Conservation (phyloP, 1,140 invertebrate species). For the Drosophila paulistorum region DNA sequence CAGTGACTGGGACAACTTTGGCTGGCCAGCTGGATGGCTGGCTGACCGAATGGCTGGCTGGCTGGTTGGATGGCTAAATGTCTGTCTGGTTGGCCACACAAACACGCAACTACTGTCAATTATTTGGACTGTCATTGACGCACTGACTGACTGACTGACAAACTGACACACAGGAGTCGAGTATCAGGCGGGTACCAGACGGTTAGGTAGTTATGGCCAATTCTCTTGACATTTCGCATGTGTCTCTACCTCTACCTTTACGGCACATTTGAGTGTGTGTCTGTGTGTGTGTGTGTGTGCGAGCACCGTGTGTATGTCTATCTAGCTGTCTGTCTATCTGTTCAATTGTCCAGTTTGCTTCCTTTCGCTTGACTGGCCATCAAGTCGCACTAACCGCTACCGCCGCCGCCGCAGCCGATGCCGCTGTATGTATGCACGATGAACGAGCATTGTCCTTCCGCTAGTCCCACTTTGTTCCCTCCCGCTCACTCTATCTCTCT, state of each 20-base stretch:
- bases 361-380: conserved; percentile 66
- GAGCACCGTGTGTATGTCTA: conserved; percentile 23
- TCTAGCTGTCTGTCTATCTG: conserved; percentile 20
- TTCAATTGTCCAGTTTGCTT: conserved; percentile 41
- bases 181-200: conserved; percentile 13
- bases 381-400: conserved; percentile 70
- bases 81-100: conserved; percentile 77
- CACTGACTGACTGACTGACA: conserved; percentile 66
- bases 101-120: conserved; percentile 82
- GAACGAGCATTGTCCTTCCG: conserved; percentile 17
- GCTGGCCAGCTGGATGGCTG: conserved; percentile 48
- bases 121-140: conserved; percentile 80
- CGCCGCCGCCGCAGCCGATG: conserved; percentile 38
- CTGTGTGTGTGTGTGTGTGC: conserved; percentile 20
- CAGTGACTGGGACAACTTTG: conserved; percentile 22
- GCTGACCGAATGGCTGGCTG: conserved; percentile 34
- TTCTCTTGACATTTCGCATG: conserved; percentile 75
- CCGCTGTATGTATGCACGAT: conserved; percentile 19
- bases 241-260: conserved; percentile 21
- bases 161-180: conserved; percentile 9
- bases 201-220: conserved; percentile 51
- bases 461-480: conserved; percentile 29
- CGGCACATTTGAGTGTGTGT: conserved; percentile 8
- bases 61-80: conserved; percentile 38
- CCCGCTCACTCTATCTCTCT: no score